These are phyloP conservation scores for Lochmaea capreae DNA, from an alignment of 2,888 invertebrate genomes.

Conservation along the genomic window DNA sequence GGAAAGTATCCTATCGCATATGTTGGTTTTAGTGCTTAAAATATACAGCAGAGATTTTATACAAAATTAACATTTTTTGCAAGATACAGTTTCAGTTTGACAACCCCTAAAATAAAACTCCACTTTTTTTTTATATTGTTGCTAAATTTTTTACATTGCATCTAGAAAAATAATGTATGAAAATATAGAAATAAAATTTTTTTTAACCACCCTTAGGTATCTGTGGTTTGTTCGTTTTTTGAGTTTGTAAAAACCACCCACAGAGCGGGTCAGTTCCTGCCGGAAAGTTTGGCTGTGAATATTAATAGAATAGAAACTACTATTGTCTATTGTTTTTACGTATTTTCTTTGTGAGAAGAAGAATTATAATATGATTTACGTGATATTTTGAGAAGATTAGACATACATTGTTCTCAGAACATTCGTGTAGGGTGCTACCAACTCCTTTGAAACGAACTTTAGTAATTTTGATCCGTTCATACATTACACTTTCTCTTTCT, in stretches of 20 bases:
- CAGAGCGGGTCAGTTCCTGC: background rate
- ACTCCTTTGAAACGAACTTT: too few relatives aligned
- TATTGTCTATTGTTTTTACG: conserved; percentile 10
- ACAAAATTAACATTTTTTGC: too few relatives aligned
- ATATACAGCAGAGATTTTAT: too few relatives aligned
- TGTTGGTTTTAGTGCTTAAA: too few relatives aligned
- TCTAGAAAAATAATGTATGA: too few relatives aligned
- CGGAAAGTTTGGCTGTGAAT: conserved; percentile 14
- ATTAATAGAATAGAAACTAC: background rate
- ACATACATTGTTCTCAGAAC: background rate
- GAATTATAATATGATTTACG: conserved; percentile 7
- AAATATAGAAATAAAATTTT: background rate
- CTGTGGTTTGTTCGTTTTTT: background rate
- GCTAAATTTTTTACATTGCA: too few relatives aligned
- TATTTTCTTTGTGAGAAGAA: conserved; percentile 6
- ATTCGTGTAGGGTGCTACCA: too few relatives aligned
- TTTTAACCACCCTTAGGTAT: background rate
- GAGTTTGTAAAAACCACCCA: background rate
- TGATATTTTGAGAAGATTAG: conserved; percentile 8
- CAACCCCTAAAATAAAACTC: too few relatives aligned
- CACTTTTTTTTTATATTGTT: too few relatives aligned
- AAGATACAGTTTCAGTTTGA: too few relatives aligned
- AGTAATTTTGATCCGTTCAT: too few relatives aligned
- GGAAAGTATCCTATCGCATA: background rate
- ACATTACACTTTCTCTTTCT: too few relatives aligned